Conservation (phyloP, 2,797 vertebrate genomes). For the Myotis pilosus region DNA sequence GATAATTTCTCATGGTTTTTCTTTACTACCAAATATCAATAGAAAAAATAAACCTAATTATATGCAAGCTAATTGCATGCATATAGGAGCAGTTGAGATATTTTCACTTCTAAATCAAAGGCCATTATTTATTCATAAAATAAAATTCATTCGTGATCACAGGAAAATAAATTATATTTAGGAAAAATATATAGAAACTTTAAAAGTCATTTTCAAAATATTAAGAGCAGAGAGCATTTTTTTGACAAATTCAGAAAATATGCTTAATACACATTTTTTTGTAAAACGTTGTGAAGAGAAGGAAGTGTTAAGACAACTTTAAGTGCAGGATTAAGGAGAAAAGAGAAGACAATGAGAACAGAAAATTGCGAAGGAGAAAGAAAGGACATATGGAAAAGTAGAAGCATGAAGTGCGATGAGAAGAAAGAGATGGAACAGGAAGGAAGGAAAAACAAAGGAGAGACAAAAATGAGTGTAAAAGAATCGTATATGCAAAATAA, state of each 20-base stretch:
- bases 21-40: conserved; percentile 9
- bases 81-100: neutral
- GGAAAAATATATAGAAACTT: neutral
- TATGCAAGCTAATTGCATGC: neutral
- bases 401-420: neutral
- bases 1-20: neutral
- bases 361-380: neutral
- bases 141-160: neutral
- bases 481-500: neutral
- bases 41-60: neutral
- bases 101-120: conserved; percentile 21
- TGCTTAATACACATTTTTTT: neutral
- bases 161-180: neutral
- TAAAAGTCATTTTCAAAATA: neutral
- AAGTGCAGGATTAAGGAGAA: neutral
- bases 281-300: neutral
- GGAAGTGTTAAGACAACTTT: neutral
- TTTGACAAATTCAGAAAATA: neutral
- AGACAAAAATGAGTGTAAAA: neutral
- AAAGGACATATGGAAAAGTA: neutral
- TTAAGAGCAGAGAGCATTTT: neutral
- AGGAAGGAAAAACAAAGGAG: neutral
- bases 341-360: neutral
- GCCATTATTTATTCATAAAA: neutral
- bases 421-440: neutral